Percentiles rank a stretch among this genome's conserved stretches.
phyloP scores from a whole-genome alignment of 2,797 vertebrate genomes.

The Pristis pectinata region DNA sequence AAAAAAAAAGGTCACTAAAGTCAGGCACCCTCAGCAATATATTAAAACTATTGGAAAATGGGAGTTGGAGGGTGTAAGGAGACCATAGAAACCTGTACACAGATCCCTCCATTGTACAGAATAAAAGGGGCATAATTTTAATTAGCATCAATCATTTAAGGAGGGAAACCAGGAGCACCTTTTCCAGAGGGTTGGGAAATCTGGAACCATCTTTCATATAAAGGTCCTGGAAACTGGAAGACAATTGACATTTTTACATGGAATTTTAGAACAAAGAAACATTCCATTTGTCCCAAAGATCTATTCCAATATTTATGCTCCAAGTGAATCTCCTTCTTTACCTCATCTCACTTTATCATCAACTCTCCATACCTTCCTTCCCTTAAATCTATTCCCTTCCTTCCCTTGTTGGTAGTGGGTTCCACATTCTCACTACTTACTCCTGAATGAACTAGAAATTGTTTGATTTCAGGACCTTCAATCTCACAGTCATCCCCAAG shows the following conservation, averaged over 20 bases:
- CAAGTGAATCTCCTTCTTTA: background rate
- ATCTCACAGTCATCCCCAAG: background rate
- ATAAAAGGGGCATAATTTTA: background rate
- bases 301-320: background rate
- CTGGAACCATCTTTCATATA: background rate
- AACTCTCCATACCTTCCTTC: background rate
- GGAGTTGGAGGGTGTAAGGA: background rate
- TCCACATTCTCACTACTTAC: background rate
- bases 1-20: background rate
- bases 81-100: background rate
- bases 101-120: background rate
- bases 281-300: background rate
- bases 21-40: background rate
- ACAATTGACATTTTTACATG: background rate
- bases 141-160: background rate
- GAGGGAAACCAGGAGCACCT: background rate
- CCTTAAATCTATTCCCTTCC: background rate
- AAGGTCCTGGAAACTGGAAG: background rate
- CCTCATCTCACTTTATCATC: background rate
- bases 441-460: background rate
- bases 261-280: background rate
- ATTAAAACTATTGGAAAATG: background rate
- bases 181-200: background rate
- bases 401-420: background rate
- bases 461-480: background rate